A percentile compares a stretch with the other conserved stretches of the same genome.
Conservation (phyloP, 2,113 vertebrate genomes). For the Fregetta grallaria region DNA sequence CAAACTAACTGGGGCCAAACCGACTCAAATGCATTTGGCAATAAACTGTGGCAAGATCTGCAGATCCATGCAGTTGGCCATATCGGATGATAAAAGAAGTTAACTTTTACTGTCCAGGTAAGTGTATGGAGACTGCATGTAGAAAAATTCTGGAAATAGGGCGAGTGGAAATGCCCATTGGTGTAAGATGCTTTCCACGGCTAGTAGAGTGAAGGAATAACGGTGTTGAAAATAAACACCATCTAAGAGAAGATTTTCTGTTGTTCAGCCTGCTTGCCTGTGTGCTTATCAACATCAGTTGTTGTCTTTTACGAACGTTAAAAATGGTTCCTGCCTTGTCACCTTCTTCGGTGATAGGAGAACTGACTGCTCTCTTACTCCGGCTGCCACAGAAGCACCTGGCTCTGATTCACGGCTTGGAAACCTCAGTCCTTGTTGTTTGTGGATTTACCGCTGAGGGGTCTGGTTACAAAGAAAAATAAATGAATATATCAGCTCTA, state of each 20-base stretch:
- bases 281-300: not conserved
- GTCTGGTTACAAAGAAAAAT: not conserved
- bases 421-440: not conserved
- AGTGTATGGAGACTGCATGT: not conserved
- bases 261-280: not conserved
- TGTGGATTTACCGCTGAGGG: not conserved
- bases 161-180: not conserved
- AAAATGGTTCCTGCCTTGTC: not conserved
- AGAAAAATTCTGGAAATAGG: not conserved
- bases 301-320: not conserved
- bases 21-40: not conserved
- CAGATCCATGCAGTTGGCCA: not conserved
- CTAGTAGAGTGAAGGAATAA: not conserved
- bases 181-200: not conserved
- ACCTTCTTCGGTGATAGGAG: not conserved
- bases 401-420: not conserved
- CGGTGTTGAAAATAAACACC: not conserved
- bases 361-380: not conserved
- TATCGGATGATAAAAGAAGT: not conserved
- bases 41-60: not conserved
- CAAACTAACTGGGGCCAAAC: not conserved
- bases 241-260: not conserved
- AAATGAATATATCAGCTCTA: not conserved
- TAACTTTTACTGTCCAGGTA: not conserved
- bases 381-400: not conserved